Conservation (phyloP, 2,888 invertebrate species). For the Lomographa bimaculata region DNA sequence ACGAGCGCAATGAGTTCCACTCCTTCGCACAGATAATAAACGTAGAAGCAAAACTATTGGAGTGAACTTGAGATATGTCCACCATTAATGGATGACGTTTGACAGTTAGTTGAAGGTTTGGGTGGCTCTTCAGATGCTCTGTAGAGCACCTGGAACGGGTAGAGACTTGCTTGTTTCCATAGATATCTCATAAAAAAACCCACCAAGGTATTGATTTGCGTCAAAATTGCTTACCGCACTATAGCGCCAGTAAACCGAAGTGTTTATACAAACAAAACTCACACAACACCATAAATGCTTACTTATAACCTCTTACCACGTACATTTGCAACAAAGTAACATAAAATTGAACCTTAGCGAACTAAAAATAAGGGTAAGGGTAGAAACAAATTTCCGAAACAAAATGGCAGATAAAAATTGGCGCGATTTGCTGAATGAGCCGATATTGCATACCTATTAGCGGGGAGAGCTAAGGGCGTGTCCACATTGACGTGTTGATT, state of each 20-base stretch:
- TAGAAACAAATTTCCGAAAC: rapidly evolving
- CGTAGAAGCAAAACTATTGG: too few species aligned
- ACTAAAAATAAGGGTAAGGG: too few species aligned
- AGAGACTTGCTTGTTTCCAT: too few species aligned
- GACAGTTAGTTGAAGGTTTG: too few species aligned
- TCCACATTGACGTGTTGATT: conserved; percentile 74
- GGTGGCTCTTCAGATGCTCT: too few species aligned
- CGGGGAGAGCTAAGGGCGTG: conserved; percentile 70
- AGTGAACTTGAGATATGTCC: too few species aligned
- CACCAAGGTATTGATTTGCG: conserved; percentile 2
- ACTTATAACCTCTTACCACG: conserved; percentile 47
- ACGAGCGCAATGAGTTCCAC: too few species aligned
- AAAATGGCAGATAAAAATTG: conserved; percentile 32
- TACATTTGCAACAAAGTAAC: background rate
- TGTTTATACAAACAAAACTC: conserved; percentile 47
- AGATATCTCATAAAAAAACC: too few species aligned
- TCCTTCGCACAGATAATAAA: too few species aligned
- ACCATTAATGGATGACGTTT: too few species aligned
- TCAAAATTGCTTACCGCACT: conserved; percentile 8
- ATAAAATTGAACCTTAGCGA: conserved; percentile 22
- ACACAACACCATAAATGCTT: conserved; percentile 54
- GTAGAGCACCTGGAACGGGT: too few species aligned
- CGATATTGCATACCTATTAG: conserved; percentile 74
- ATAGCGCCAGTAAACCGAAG: conserved; percentile 27
- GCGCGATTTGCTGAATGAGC: conserved; percentile 59